Conservation (phyloP, 2,888 invertebrate genomes). For the Allolobophora icterica region DNA sequence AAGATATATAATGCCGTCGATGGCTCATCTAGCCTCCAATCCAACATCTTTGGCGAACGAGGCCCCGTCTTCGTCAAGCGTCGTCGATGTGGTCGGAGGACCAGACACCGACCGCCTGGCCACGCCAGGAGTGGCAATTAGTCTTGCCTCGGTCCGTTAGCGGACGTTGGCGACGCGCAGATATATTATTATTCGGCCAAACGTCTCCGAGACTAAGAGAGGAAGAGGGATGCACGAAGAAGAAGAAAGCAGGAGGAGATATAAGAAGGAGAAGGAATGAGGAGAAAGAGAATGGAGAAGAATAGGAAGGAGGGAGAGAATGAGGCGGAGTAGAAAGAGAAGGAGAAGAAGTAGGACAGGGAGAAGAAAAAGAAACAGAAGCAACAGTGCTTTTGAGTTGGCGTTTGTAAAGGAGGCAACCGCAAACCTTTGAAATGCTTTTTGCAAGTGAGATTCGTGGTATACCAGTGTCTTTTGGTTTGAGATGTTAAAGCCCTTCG, state of each 20-base stretch:
- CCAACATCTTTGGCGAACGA: not conserved
- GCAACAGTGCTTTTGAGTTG: no score
- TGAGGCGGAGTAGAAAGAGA: no score
- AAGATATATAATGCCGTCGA: not conserved
- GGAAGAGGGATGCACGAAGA: not conserved
- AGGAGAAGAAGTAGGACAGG: not conserved
- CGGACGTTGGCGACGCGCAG: not conserved
- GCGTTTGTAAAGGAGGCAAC: no score
- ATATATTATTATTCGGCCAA: constrained; percentile 2
- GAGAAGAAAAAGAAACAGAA: not conserved
- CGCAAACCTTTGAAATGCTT: no score
- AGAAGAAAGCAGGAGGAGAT: not conserved
- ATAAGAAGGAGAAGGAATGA: no score
- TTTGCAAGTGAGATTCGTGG: no score
- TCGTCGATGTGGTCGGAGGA: not conserved
- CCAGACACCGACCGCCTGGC: not conserved
- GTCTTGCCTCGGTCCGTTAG: constrained; percentile 6
- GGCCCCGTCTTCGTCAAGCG: not conserved
- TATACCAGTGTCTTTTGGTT: no score
- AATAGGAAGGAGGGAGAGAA: no score
- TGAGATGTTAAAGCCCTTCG: no score
- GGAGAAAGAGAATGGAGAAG: no score
- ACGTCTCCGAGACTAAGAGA: not conserved
- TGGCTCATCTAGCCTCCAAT: not conserved
- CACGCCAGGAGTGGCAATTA: not conserved